Base-by-base conservation (phyloP, 2,888 invertebrate genomes). In the Dermolepida albohirtum region DNA sequence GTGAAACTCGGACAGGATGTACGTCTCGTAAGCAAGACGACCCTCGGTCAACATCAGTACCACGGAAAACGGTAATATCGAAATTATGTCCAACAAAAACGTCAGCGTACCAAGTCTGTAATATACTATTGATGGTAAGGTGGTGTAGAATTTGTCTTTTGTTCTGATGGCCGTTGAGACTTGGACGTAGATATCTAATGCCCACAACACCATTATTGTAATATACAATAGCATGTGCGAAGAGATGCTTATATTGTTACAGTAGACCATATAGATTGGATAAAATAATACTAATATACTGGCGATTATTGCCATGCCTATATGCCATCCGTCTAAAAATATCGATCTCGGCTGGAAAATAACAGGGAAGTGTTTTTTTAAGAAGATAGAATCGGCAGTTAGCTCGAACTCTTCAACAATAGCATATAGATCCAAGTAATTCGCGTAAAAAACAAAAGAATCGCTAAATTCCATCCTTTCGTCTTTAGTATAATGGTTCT, bases 281-380 rank as follows among this genome's bases (percentile, higher is more conserved):
- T 73, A 74, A 17, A 71, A 16, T 5, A 71, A 12, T 0, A 67
- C 49, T 14, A 70, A 70, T 4, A 66, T 10, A 1, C 72, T 14
- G 1, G 67, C 55, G 0, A 69, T 12, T 5, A 72, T 0, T 6
- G 65, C 41, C 2, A 76, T 67, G 1, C 71, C 16, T 1, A 44
- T 66, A 14, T 74, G 67, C 77, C 76, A 77, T 10, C 72, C 41
- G 12, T 52, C 27, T 10, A 75, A 47, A 49, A 77, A 67, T 6
- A 75, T 70, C 5, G 76, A 76, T 7, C 74, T 68, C 5, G 76
- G 76, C 43, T 74, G 73, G n/a, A 77, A 67, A 12, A 77, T 73
- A 43, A 70, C 71, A 6, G 76, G 77, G 49, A 69, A 77, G 6
- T 51, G 71, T 16, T 63, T 54, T 59, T 68, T 74, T n/a, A 74